Conservation (phyloP, 53 echinoderm and acorn worm species). For the Antedon mediterranea region DNA sequence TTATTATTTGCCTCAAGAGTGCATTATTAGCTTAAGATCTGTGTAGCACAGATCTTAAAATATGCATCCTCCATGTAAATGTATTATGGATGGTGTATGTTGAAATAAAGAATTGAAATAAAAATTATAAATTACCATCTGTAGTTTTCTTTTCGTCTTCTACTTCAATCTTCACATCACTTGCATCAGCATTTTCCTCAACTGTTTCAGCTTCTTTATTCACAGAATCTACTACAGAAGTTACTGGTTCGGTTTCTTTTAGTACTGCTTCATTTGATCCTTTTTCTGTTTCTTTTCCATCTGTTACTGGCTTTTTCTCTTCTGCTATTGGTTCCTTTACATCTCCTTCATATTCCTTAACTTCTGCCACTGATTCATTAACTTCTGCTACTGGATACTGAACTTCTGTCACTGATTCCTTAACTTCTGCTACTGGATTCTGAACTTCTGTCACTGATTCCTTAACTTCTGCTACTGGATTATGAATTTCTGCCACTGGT, state of each 20-base stretch:
- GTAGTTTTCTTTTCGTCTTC: conserved; percentile 11
- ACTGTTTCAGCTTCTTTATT: conserved; percentile 3
- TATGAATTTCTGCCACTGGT: conserved; percentile 5
- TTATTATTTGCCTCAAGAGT: too few relatives aligned
- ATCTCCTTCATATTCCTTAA: conserved; percentile 15
- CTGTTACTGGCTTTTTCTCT: conserved; percentile 34
- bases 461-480: background rate
- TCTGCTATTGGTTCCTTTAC: too few relatives aligned
- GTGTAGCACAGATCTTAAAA: too few relatives aligned
- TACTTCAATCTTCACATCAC: conserved; percentile 21
- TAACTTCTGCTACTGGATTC: conserved; percentile 14
- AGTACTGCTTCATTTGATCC: conserved; percentile 23
- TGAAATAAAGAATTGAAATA: too few relatives aligned
- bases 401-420: conserved; percentile 14
- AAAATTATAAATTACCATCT: background rate
- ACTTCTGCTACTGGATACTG: conserved; percentile 17
- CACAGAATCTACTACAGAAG: conserved; percentile 17
- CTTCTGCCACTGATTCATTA: conserved; percentile 2
- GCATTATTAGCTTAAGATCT: too few relatives aligned
- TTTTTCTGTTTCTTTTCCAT: too few relatives aligned
- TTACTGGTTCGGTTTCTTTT: conserved; percentile 13
- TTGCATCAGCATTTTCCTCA: conserved; percentile 17
- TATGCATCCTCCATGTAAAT: too few relatives aligned
- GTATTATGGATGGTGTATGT: too few relatives aligned
- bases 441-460: background rate